A percentile compares a stretch with the other conserved stretches of the same genome.
These are phyloP conservation scores for Taeniopygia guttata DNA, from an alignment of 2,797 vertebrate species.

Conservation along the genomic window DNA sequence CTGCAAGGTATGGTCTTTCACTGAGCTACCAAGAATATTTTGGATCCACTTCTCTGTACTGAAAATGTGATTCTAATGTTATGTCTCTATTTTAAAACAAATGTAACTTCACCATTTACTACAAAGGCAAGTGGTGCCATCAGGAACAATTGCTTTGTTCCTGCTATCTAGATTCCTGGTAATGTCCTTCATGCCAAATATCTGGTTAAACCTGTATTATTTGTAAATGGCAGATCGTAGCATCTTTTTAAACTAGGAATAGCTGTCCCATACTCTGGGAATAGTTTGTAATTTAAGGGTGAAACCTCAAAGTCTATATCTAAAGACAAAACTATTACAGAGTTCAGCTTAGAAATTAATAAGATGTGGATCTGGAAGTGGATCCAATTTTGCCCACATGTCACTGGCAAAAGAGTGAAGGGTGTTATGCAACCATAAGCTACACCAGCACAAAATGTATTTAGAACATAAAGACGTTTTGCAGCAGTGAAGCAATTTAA, in stretches of 20 bases:
- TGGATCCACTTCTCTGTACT: not conserved
- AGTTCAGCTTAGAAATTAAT: not conserved
- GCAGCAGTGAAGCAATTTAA: not conserved
- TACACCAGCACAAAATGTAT: not conserved
- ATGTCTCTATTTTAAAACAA: not conserved
- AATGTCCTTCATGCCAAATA: not conserved
- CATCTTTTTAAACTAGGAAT: not conserved
- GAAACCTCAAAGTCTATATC: not conserved
- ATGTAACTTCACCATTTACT: not conserved
- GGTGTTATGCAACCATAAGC: not conserved
- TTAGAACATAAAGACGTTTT: not conserved
- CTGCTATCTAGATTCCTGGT: not conserved
- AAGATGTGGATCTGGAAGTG: not conserved
- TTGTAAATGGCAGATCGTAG: not conserved
- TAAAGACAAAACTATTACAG: not conserved
- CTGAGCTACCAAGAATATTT: not conserved
- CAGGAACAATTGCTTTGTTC: not conserved
- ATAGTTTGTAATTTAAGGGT: not conserved
- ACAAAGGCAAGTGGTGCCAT: not conserved
- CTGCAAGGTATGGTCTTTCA: not conserved
- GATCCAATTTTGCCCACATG: not conserved
- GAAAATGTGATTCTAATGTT: not conserved
- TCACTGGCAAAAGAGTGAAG: not conserved
- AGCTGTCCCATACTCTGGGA: not conserved
- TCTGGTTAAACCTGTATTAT: not conserved